These are phyloP conservation scores for Tupiocoris notatus DNA, from an alignment of 2,888 invertebrate genomes.

Conservation along the genomic window DNA sequence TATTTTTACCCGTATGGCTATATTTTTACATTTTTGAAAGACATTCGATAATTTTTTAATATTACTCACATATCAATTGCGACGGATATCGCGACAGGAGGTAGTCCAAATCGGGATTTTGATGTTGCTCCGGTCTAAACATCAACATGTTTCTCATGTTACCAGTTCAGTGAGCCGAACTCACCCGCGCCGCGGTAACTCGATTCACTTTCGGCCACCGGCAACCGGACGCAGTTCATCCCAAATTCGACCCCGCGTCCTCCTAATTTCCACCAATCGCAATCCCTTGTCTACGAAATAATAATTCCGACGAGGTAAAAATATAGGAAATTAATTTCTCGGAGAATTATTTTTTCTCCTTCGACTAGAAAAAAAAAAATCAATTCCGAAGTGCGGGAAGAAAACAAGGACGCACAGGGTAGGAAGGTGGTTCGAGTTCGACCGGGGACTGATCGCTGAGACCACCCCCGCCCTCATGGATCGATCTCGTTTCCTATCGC, in stretches of 20 bases:
- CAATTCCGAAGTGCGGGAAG: background rate
- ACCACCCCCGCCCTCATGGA: background rate
- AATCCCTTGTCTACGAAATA: background rate
- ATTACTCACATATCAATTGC: conserved; percentile 47
- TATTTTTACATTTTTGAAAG: too few species aligned
- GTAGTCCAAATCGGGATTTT: conserved; percentile 46
- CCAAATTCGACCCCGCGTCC: background rate
- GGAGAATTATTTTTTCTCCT: background rate
- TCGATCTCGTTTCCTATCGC: conserved; percentile 17
- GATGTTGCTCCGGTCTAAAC: conserved; percentile 45
- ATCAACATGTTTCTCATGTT: conserved; percentile 47
- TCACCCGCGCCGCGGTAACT: conserved; percentile 4
- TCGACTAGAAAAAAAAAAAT: too few species aligned
- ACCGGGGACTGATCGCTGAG: conserved; percentile 19
- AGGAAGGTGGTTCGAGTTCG: conserved; percentile 20
- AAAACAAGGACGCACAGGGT: background rate
- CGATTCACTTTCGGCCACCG: background rate
- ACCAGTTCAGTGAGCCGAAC: background rate
- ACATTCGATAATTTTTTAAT: too few species aligned
- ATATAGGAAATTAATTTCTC: background rate
- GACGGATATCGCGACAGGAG: conserved; percentile 46
- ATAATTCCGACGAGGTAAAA: background rate
- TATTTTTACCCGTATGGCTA: too few species aligned
- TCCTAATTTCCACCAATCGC: background rate
- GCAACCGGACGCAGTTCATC: background rate